Evolutionary conservation across 92 coral and sea anemone species (phyloP).

Genomic region (Diadumene lineata): DNA sequence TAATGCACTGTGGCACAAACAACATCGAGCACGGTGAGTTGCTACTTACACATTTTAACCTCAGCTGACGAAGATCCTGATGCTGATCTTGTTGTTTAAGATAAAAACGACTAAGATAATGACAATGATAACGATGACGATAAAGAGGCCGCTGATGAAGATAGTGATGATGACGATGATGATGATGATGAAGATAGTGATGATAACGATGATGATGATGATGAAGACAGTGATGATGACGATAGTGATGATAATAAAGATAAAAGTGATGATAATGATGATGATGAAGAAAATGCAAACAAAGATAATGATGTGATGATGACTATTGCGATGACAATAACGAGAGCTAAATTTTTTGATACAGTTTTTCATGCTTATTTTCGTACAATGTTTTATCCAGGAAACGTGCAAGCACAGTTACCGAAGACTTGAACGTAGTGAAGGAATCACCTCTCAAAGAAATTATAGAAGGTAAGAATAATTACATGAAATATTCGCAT

Average conservation of each 20-base stretch:
- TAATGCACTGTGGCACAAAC: constrained; percentile 77
- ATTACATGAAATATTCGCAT: too few species aligned
- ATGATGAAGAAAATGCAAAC: not conserved
- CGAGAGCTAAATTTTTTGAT: not conserved
- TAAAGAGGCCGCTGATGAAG: not conserved
- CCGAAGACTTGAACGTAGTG: constrained; percentile 75
- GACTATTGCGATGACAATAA: not conserved
- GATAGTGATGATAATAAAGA: not conserved
- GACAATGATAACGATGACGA: constrained; percentile 1
- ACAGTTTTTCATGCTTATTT: too few species aligned
- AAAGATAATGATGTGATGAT: not conserved
- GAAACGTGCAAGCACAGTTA: constrained; percentile 76
- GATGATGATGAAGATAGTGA: not conserved
- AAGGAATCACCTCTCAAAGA: constrained; percentile 87
- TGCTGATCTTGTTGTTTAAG: not conserved
- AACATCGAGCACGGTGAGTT: constrained; percentile 84
- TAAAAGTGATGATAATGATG: not conserved
- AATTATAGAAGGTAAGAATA: constrained; percentile 52
- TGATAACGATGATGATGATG: not conserved
- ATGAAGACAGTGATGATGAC: not conserved
- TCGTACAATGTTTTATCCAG: constrained; percentile 26
- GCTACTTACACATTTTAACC: not conserved
- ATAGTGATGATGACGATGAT: not conserved
- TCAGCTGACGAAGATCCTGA: not conserved
- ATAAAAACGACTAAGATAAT: constrained; percentile 1